phyloP scores from a whole-genome alignment of 1,140 invertebrate genomes.

The Drosophila carrolli region DNA sequence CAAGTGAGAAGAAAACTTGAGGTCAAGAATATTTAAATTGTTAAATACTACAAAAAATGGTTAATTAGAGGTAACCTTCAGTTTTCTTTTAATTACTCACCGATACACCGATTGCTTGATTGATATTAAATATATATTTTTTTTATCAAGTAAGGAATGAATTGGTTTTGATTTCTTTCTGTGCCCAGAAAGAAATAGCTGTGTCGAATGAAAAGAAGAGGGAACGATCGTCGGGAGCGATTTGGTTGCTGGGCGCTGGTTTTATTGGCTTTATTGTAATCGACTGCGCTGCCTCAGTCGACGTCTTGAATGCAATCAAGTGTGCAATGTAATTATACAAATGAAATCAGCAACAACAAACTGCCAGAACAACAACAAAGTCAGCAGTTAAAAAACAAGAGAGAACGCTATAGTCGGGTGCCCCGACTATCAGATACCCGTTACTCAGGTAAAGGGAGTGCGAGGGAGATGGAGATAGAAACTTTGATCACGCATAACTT shows the following conservation, averaged over 20 bases:
- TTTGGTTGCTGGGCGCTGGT: constrained; percentile 41
- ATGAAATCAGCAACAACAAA: constrained; percentile 56
- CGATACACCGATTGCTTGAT: background rate
- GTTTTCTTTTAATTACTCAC: too few relatives aligned
- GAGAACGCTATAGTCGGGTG: too few relatives aligned
- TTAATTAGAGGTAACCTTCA: too few relatives aligned
- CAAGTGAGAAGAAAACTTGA: too few relatives aligned
- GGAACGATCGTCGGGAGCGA: constrained; percentile 21
- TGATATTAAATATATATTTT: background rate
- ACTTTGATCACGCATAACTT: too few relatives aligned
- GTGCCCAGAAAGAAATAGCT: constrained; percentile 7
- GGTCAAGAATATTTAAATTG: too few relatives aligned
- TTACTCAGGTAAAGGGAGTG: too few relatives aligned
- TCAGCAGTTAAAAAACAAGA: constrained; percentile 10
- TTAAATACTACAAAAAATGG: too few relatives aligned
- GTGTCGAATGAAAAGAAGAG: constrained; percentile 7
- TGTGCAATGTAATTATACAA: constrained; percentile 79
- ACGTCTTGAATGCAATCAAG: constrained; percentile 68
- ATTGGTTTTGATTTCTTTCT: constrained; percentile 1
- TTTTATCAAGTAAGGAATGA: too few relatives aligned
- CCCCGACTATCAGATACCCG: too few relatives aligned
- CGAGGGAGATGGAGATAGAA: too few relatives aligned
- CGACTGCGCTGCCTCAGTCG: constrained; percentile 19
- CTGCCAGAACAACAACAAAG: constrained; percentile 8
- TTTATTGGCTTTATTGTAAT: constrained; percentile 70